Percentiles rank a stretch among this genome's conserved stretches.
Evolutionary conservation across 2,113 vertebrate genomes (phyloP).

Genomic region (Scopus umbretta): DNA sequence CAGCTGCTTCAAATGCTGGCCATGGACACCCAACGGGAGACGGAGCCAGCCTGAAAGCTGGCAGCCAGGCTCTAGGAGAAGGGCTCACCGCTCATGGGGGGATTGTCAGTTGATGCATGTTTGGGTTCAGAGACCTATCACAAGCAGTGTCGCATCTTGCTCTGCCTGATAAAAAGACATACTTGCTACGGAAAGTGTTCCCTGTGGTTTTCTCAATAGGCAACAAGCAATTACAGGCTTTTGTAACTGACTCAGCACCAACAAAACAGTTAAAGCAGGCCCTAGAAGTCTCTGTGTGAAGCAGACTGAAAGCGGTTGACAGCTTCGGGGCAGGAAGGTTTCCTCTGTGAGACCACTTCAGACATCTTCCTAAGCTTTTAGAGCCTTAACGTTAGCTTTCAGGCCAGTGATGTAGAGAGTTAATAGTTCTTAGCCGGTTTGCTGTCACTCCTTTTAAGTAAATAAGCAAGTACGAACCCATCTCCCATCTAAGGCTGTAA

Average conservation of each 20-base stretch:
- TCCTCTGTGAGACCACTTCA: neutral
- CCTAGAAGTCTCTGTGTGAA: neutral
- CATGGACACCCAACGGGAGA: neutral
- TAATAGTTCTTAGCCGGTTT: neutral
- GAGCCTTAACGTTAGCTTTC: neutral
- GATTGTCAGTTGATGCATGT: neutral
- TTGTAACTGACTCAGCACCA: neutral
- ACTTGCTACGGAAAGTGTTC: neutral
- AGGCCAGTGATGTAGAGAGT: neutral
- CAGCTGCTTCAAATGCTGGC: neutral
- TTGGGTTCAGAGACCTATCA: neutral
- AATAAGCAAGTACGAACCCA: neutral
- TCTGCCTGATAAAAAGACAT: neutral
- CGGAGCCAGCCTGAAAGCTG: neutral
- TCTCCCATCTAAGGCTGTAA: neutral
- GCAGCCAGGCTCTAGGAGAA: neutral
- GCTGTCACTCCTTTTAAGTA: neutral
- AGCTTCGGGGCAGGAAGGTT: slow-evolving; percentile 8
- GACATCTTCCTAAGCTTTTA: neutral
- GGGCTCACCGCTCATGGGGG: neutral
- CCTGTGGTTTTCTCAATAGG: neutral
- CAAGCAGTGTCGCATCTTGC: neutral
- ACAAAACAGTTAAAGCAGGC: neutral
- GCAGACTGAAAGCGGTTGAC: neutral
- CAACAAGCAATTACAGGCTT: neutral